Conservation (phyloP, 2,113 vertebrate species). For the Odontesthes bonariensis region DNA sequence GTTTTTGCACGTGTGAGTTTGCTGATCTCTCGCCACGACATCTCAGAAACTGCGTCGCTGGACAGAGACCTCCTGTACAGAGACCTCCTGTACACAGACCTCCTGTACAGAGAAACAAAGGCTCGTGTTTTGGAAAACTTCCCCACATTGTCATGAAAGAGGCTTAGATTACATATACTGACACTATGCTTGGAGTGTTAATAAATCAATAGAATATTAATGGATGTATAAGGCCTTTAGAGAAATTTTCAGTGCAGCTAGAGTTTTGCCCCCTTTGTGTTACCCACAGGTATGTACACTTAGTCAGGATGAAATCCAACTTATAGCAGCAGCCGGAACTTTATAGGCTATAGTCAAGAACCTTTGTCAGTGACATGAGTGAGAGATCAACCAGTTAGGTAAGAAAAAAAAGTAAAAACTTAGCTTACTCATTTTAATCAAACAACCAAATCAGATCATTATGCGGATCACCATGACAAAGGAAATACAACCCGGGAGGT, state of each 20-base stretch:
- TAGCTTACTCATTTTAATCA: not conserved
- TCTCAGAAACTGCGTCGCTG: constrained; percentile 15
- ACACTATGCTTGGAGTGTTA: not conserved
- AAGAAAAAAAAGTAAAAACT: too few relatives aligned
- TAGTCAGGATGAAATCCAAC: not conserved
- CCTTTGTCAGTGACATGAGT: not conserved
- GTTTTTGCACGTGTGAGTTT: constrained; percentile 64
- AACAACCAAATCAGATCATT: not conserved
- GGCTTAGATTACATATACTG: not conserved
- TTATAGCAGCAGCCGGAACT: not conserved
- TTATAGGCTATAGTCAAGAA: not conserved
- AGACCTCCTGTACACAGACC: constrained; percentile 2
- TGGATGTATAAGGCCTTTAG: not conserved
- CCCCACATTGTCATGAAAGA: not conserved
- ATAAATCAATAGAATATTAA: not conserved
- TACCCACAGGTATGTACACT: not conserved
- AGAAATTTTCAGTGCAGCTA: not conserved
- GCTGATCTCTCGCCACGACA: constrained; percentile 26
- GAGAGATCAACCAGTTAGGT: not conserved
- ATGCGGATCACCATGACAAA: not conserved
- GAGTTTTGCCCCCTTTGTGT: too few relatives aligned
- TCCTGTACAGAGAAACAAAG: constrained; percentile 11
- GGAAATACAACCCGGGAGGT: too few relatives aligned
- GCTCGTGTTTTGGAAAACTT: not conserved
- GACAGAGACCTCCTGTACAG: not conserved